phyloP scores from a whole-genome alignment of 2,113 vertebrate species.

The Dromiciops gliroides region DNA sequence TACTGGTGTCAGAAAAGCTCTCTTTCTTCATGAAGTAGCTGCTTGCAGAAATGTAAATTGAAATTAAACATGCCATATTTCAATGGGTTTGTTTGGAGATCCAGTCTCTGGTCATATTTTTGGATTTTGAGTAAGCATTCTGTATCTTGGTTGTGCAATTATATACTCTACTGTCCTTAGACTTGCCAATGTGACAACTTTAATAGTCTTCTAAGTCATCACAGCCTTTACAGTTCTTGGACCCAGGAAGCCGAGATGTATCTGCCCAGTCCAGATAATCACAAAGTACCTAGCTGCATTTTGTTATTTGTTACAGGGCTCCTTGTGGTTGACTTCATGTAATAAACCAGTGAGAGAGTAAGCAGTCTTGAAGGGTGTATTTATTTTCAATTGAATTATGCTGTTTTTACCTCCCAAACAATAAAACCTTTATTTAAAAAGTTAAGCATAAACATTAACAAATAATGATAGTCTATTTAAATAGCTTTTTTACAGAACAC shows the following conservation, averaged over 20 bases:
- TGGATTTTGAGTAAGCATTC: background rate
- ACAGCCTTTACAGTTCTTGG: too few species aligned
- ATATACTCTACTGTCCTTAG: slow-evolving; percentile 1
- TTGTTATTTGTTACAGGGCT: background rate
- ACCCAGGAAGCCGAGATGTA: background rate
- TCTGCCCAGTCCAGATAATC: background rate
- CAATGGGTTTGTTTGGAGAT: slow-evolving; percentile 23
- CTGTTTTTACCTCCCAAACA: background rate
- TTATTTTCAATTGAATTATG: background rate
- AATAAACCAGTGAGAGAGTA: background rate
- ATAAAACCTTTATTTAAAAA: background rate
- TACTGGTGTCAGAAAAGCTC: slow-evolving; percentile 37
- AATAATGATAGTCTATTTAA: background rate
- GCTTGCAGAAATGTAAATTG: slow-evolving; percentile 25
- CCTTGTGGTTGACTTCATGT: background rate
- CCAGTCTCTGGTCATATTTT: background rate
- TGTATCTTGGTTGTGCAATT: background rate
- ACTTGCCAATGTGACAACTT: background rate
- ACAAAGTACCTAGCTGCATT: background rate
- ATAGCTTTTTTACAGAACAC: background rate
- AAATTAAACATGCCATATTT: background rate
- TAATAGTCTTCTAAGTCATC: background rate
- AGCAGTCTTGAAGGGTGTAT: background rate
- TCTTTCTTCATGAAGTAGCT: slow-evolving; percentile 40
- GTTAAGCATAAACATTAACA: background rate